These are phyloP conservation scores for Phodopus roborovskii DNA, from an alignment of 2,113 vertebrate species.

Conservation along the genomic window DNA sequence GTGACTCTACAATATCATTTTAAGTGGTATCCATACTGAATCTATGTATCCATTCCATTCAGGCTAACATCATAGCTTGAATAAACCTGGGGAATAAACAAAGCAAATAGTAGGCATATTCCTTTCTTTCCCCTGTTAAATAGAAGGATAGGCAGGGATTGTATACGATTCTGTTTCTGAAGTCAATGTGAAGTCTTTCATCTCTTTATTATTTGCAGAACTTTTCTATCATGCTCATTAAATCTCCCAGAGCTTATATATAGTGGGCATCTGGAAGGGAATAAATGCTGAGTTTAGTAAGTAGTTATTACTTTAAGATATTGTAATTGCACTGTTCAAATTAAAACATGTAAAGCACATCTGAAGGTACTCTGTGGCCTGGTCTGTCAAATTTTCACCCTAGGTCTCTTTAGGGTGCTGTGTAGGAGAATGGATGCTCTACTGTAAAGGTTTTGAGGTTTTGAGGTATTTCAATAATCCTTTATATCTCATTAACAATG, in stretches of 20 bases:
- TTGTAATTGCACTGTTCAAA: not conserved
- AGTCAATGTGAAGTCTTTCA: not conserved
- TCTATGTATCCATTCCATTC: not conserved
- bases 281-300: not conserved
- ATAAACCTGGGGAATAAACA: not conserved
- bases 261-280: not conserved
- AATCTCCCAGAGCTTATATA: not conserved
- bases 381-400: too few relatives aligned
- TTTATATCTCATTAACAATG: too few relatives aligned
- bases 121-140: not conserved
- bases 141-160: not conserved
- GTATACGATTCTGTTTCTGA: not conserved
- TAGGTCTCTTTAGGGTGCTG: too few relatives aligned
- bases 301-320: not conserved
- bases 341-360: slow-evolving; percentile 46
- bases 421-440: too few relatives aligned
- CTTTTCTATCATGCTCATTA: not conserved
- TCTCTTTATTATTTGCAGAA: not conserved
- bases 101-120: not conserved
- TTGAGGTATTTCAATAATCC: too few relatives aligned
- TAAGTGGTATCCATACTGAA: not conserved
- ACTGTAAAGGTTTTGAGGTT: too few relatives aligned
- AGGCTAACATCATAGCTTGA: not conserved
- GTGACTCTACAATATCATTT: not conserved
- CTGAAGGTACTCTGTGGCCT: too few relatives aligned